Conservation (phyloP, 2,797 vertebrate species). For the Jordanella pulchra region DNA sequence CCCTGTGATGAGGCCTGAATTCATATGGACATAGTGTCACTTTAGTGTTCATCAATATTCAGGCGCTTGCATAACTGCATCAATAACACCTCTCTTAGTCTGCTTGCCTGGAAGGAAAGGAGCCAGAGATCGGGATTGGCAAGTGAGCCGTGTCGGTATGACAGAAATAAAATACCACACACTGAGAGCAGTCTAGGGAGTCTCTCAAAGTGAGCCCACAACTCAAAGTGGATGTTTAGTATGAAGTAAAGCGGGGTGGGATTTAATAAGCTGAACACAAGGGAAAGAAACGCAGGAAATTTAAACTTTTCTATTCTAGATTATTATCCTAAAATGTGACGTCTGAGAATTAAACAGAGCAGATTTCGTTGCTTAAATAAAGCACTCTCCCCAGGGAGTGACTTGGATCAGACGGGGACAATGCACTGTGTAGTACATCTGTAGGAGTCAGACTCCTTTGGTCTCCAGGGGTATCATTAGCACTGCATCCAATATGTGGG, state of each 20-base stretch:
- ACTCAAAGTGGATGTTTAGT: slow-evolving; percentile 16
- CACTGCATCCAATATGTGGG: slow-evolving; percentile 48
- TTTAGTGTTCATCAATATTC: slow-evolving; percentile 69
- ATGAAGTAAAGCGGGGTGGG: slow-evolving; percentile 17
- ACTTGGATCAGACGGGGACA: slow-evolving; percentile 37
- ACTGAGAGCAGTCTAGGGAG: background rate
- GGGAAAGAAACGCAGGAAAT: slow-evolving; percentile 9
- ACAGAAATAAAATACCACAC: slow-evolving; percentile 37
- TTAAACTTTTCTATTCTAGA: slow-evolving; percentile 18
- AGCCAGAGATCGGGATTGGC: slow-evolving; percentile 40
- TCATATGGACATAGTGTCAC: slow-evolving; percentile 45
- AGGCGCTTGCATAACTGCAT: slow-evolving; percentile 66
- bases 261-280: background rate
- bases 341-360: slow-evolving; percentile 11
- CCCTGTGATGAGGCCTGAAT: slow-evolving; percentile 23
- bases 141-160: slow-evolving; percentile 39
- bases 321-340: slow-evolving; percentile 26
- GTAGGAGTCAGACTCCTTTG: slow-evolving; percentile 52
- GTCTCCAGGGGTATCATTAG: slow-evolving; percentile 76
- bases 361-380: slow-evolving; percentile 10
- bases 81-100: slow-evolving; percentile 51
- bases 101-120: slow-evolving; percentile 43
- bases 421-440: slow-evolving; percentile 37
- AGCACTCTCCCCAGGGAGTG: slow-evolving; percentile 15
- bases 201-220: slow-evolving; percentile 6